phyloP scores from a whole-genome alignment of 2,113 vertebrate species.

The Takifugu flavidus region DNA sequence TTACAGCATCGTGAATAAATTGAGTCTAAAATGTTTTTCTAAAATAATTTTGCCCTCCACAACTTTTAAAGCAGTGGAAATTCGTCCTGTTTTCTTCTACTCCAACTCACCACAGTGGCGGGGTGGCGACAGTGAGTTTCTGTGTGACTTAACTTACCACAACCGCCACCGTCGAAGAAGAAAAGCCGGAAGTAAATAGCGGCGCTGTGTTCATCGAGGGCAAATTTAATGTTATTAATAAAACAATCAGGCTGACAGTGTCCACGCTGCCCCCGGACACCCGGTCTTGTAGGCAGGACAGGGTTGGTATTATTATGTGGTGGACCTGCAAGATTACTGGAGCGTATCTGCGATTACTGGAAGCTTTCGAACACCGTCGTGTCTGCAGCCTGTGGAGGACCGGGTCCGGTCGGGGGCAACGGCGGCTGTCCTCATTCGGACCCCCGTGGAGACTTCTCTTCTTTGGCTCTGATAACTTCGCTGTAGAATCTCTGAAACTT shows the following conservation, averaged over 20 bases:
- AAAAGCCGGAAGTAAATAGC: not conserved
- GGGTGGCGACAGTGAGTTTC: not conserved
- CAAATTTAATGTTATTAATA: not conserved
- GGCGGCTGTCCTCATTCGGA: constrained; percentile 18
- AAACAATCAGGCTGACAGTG: not conserved
- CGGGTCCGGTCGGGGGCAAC: fast-evolving
- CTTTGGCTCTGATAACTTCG: constrained; percentile 88
- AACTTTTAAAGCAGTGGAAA: no score
- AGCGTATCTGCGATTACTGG: not conserved
- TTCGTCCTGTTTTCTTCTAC: no score
- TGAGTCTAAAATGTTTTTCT: no score
- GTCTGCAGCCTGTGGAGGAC: not conserved
- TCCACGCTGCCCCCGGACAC: not conserved
- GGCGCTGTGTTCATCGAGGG: not conserved
- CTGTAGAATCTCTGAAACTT: constrained; percentile 76
- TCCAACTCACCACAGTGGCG: no score
- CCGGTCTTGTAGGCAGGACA: not conserved
- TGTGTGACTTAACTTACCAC: not conserved
- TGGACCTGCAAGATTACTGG: not conserved
- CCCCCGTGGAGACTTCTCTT: constrained; percentile 87
- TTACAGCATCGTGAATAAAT: no score
- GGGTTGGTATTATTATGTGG: constrained; percentile 18
- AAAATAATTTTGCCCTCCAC: no score
- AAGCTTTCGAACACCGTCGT: not conserved
- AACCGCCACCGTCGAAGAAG: constrained; percentile 12